These are phyloP conservation scores for Griposia aprilina DNA, from an alignment of 2,888 invertebrate species.

Conservation along the genomic window DNA sequence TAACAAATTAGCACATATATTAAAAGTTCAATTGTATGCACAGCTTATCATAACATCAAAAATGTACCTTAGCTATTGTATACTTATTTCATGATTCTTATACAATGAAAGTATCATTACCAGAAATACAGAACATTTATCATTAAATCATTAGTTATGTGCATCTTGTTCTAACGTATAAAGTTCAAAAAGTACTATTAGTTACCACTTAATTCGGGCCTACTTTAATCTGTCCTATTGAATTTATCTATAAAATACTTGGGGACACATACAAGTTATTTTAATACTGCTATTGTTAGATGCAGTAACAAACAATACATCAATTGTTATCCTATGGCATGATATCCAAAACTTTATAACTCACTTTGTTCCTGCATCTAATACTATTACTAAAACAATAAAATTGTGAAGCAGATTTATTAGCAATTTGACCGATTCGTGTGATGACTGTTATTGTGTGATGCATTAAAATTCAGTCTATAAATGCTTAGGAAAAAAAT, in stretches of 20 bases:
- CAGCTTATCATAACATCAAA: slow-evolving; percentile 62
- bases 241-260: slow-evolving; percentile 80
- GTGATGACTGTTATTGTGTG: slow-evolving; percentile 84
- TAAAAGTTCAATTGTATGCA: slow-evolving; percentile 58
- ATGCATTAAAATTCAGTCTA: slow-evolving; percentile 82
- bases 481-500: slow-evolving; percentile 76
- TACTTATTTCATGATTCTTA: slow-evolving; percentile 57
- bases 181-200: slow-evolving; percentile 76
- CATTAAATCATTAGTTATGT: slow-evolving; percentile 54
- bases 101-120: slow-evolving; percentile 44
- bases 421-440: slow-evolving; percentile 72
- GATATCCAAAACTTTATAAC: slow-evolving; percentile 36
- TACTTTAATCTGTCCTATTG: slow-evolving; percentile 78
- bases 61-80: slow-evolving; percentile 64
- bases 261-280: slow-evolving; percentile 75
- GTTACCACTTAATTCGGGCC: slow-evolving; percentile 71
- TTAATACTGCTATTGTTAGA: slow-evolving; percentile 85
- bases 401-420: slow-evolving; percentile 71
- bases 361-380: slow-evolving; percentile 76
- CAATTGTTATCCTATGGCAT: slow-evolving; percentile 65
- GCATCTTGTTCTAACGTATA: slow-evolving; percentile 74
- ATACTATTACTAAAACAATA: slow-evolving; percentile 72
- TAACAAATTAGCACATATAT: slow-evolving; percentile 59
- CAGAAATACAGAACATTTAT: slow-evolving; percentile 50
- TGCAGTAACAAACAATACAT: slow-evolving; percentile 76